phyloP scores from a whole-genome alignment of 2,113 vertebrate species.

The Gasterosteus aculeatus region DNA sequence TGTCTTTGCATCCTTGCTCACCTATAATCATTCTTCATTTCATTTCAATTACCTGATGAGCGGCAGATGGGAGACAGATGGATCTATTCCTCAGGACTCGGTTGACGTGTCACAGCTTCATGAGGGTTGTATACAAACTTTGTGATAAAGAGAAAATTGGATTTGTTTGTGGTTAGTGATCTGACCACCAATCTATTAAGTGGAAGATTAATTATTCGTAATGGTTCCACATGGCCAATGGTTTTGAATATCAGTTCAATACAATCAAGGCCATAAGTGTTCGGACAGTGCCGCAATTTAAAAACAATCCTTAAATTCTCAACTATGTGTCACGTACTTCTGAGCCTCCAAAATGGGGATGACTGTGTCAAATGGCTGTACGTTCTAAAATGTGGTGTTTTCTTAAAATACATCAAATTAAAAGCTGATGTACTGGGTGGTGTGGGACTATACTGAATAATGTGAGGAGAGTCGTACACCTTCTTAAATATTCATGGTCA shows the following conservation, averaged over 20 bases:
- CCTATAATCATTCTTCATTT: background rate
- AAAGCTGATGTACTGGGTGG: too few species aligned
- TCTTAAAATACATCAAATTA: too few species aligned
- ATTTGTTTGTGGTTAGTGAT: constrained; percentile 41
- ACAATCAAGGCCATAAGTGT: too few species aligned
- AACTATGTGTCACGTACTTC: too few species aligned
- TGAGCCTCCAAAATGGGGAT: too few species aligned
- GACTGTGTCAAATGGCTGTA: too few species aligned
- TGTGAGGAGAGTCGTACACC: too few species aligned
- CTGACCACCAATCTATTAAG: constrained; percentile 32
- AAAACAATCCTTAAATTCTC: too few species aligned
- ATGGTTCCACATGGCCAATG: background rate
- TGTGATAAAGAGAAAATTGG: constrained; percentile 22
- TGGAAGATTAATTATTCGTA: constrained; percentile 14
- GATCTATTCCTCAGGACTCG: constrained; percentile 49
- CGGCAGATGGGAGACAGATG: constrained; percentile 64
- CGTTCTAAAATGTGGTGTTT: too few species aligned
- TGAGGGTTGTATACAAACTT: constrained; percentile 43
- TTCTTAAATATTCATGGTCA: too few species aligned
- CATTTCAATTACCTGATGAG: constrained; percentile 42
- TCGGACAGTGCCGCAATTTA: too few species aligned
- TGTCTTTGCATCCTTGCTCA: background rate
- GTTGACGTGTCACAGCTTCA: constrained; percentile 38
- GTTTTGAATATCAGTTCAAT: constrained; percentile 36
- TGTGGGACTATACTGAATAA: too few species aligned